These are phyloP conservation scores for Buathra laborator DNA, from an alignment of 2,888 invertebrate genomes.

Conservation along the genomic window DNA sequence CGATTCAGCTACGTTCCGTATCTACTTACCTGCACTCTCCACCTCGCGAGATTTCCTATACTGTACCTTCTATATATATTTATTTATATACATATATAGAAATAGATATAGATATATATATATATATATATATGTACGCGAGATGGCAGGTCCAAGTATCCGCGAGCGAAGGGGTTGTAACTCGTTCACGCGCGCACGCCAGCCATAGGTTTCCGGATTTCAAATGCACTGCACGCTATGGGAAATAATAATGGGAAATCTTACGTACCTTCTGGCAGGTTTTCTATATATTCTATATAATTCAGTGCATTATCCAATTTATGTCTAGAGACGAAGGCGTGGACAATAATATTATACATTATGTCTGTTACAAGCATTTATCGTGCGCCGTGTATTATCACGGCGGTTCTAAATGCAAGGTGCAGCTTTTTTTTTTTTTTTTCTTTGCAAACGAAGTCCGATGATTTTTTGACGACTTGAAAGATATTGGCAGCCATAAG, in stretches of 20 bases:
- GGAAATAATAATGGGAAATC: slow-evolving; percentile 63
- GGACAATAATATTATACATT: slow-evolving; percentile 39
- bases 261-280: slow-evolving; percentile 24
- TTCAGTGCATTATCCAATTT: slow-evolving; percentile 64
- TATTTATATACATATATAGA: slow-evolving; percentile 11
- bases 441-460: background rate
- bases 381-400: background rate
- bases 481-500: background rate
- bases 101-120: slow-evolving; percentile 7
- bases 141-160: slow-evolving; percentile 36
- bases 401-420: background rate
- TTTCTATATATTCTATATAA: slow-evolving; percentile 28
- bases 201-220: slow-evolving; percentile 62
- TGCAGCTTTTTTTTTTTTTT: background rate
- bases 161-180: slow-evolving; percentile 62
- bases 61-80: slow-evolving; percentile 19
- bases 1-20: slow-evolving; percentile 40
- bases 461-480: slow-evolving; percentile 3
- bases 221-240: slow-evolving; percentile 61
- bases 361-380: slow-evolving; percentile 11
- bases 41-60: slow-evolving; percentile 31
- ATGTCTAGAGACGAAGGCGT: slow-evolving; percentile 45
- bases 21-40: slow-evolving; percentile 47
- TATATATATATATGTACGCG: slow-evolving; percentile 2
- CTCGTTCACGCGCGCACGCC: slow-evolving; percentile 60